phyloP scores from a whole-genome alignment of 23 tunicate genomes.

The Ciona savignyi region DNA sequence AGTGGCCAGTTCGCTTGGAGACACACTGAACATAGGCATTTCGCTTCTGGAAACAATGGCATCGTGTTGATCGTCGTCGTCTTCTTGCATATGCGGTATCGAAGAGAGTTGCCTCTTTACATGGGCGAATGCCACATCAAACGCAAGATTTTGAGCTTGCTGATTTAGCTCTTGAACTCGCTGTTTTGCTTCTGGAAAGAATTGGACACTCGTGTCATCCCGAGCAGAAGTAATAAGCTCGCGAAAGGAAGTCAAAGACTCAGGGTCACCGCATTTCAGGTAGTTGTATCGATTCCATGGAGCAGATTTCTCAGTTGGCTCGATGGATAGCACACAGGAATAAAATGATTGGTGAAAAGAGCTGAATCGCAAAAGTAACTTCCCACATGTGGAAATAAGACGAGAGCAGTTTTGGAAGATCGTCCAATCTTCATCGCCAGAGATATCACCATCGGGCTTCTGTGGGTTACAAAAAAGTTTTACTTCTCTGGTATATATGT shows the following conservation, averaged over 20 bases:
- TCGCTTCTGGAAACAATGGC: conserved; percentile 62
- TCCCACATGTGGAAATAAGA: conserved; percentile 82
- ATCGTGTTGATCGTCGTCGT: conserved; percentile 11
- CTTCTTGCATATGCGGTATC: conserved; percentile 20
- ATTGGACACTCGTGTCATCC: conserved; percentile 7
- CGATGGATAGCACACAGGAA: conserved; percentile 17
- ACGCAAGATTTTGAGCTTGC: conserved; percentile 85
- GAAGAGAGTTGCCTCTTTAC: conserved; percentile 62
- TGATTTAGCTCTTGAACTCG: conserved; percentile 67
- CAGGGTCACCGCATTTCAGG: conserved; percentile 32
- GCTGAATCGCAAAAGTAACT: conserved; percentile 20
- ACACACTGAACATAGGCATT: conserved; percentile 73
- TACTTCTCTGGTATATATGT: no score
- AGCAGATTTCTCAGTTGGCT: background rate
- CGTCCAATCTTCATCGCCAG: conserved; percentile 68
- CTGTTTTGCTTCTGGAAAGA: conserved; percentile 47
- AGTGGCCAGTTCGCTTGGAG: conserved; percentile 89
- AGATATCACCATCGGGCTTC: background rate
- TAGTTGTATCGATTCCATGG: conserved; percentile 75
- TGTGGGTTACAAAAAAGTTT: no score
- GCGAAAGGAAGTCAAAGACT: conserved; percentile 23
- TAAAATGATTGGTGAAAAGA: conserved; percentile 43
- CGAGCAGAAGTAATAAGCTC: conserved; percentile 32
- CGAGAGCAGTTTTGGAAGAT: conserved; percentile 77
- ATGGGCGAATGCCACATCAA: conserved; percentile 88